Base-by-base conservation (phyloP, 1,140 invertebrate genomes). In the Parapsyche elsis region DNA sequence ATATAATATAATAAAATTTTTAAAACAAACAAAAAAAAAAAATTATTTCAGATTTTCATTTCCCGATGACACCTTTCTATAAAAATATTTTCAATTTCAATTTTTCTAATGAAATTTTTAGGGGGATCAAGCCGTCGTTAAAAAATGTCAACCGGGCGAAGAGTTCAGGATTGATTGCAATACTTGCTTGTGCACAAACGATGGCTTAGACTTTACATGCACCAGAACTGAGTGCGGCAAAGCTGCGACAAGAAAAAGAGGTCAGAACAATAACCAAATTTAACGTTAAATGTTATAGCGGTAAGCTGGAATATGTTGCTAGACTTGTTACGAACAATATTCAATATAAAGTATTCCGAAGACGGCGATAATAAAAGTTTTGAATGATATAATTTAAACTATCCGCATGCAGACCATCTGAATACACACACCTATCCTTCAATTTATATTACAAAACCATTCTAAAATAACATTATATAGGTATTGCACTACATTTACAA, bases 161-260 rank as follows among this genome's bases (percentile, higher is more conserved):
- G 87, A 89, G 83, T 89, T 89, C 83, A 84, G 88, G 0, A 84
- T 88, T 85, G 88, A 89, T 84, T 89, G 88, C 86, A 89, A 89
- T 84, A 88, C 86, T 59, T 89, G 88, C 64, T 86, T 89, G 26
- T 89, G 88, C 81, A 85, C 88, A 79, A 85, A 86, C 70, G 85
- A 86, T 73, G 88, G 88, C 0, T 84, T 83, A n/a, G 84, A 87
- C 81, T 89, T 85, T 84, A 88, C 88, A 2, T 89, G 88, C 84
- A 89, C 88, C 0, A 84, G 88, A 5, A 87, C 85, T 2, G 87
- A 88, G 81, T 89, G 88, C 44, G 49, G 1, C 79, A 84, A 84
- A 19, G 84, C 85, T 0, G 84, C 80, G 0, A 86, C 85, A 67
- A 84, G 53, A 59, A 89, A 86, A 71, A 84, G 88, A 87, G 87